Evolutionary conservation across 2,888 invertebrate genomes (phyloP), one percentile per base, ranked within the genome.

Genomic region (Xestia ashworthii): DNA sequence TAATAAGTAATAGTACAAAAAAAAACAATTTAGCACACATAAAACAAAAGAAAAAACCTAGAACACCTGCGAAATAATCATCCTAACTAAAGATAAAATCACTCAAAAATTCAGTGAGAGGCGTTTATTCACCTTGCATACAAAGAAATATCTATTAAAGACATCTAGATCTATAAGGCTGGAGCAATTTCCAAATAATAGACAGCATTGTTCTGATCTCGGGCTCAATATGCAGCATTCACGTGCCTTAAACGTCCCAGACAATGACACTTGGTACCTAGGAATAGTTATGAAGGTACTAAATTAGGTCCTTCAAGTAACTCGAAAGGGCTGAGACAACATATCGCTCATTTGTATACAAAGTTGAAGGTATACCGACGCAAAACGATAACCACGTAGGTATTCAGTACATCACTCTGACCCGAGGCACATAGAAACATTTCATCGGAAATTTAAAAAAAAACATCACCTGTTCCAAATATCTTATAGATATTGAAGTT

Each of bases 191-290:
- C 50, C 71, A 78, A 84, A 78, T 83, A 81, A 86, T 88, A 77
- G 81, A 62, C 50, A 74, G 81, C 76, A 89, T 86, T 90, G 90
- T 86, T 85, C 81, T 81, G 25, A 64, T 76, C 74, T 75, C 72
- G 71, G 81, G 9, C 71, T n/a, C 72, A 48, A 62, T 65, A 82
- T 82, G 76, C 71, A 69, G 69, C 74, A 78, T 75, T 78, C 78
- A 71, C 85, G 60, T 66, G 38, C 84, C 84, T 50, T 86, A 77
- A 44, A 14, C 16, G 87, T 55, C 19, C 8, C 44, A 81, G 19
- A 84, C 84, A 85, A 85, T 85, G 71, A 53, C n/a, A 55, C 6
- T 58, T 50, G 11, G 41, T 58, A 71, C 22, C 53, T 68, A 68
- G 67, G 9, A 41, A 19, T 53, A 41, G 48, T 25, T 38, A 38